phyloP scores from a whole-genome alignment of 2,888 invertebrate genomes.

The Polymixis lichenea region DNA sequence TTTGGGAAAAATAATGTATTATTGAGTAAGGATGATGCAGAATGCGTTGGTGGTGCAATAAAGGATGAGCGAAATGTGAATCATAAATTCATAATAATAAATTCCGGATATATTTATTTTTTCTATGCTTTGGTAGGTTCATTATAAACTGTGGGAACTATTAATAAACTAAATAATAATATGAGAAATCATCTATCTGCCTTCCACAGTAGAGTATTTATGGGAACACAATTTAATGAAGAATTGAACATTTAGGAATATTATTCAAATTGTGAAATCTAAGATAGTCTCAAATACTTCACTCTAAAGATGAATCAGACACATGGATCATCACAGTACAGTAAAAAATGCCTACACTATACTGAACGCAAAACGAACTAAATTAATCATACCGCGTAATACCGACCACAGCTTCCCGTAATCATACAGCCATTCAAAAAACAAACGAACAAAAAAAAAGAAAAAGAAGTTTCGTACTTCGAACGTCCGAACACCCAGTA shows the following conservation, averaged over 20 bases:
- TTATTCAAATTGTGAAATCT: not conserved
- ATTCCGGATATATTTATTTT: not conserved
- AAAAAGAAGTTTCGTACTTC: not conserved
- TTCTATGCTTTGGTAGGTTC: not conserved
- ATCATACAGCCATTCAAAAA: conserved; percentile 35
- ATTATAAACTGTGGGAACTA: not conserved
- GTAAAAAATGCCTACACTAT: not conserved
- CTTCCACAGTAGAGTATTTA: not conserved
- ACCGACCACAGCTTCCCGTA: not conserved
- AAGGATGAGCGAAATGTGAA: conserved; percentile 27
- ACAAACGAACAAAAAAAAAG: conserved; percentile 17
- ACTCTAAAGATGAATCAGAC: not conserved
- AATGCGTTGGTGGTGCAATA: conserved; percentile 24
- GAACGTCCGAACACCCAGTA: conserved; percentile 37
- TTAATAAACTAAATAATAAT: not conserved
- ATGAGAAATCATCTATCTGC: not conserved
- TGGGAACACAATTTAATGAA: not conserved
- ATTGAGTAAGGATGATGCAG: conserved; percentile 32
- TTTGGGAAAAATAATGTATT: conserved; percentile 35
- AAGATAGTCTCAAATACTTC: not conserved
- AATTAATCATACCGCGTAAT: not conserved
- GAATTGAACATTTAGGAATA: no score
- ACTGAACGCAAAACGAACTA: not conserved
- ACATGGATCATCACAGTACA: not conserved
- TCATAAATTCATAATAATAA: conserved; percentile 44